Base-by-base conservation (phyloP, 2,797 vertebrate species). In the Sternotherus odoratus region DNA sequence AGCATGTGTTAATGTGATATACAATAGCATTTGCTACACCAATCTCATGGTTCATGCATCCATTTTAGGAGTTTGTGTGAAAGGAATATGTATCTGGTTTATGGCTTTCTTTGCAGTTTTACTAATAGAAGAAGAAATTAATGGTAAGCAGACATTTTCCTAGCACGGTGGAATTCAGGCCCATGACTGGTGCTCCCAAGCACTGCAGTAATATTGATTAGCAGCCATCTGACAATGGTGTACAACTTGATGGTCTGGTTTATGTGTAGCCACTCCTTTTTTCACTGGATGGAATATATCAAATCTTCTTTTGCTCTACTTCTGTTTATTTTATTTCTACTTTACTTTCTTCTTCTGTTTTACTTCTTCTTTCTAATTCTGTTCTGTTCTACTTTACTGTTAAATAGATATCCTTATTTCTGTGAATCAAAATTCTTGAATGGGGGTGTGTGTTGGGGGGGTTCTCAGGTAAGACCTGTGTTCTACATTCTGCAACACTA, bases 361-460 rank as follows among this genome's bases (percentile, higher is more conserved):
- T 49, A 49, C 13, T 49, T 49, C 49, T 49, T 13, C 49, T 49
- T 49, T 49, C 48, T 49, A 49, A 12, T 50, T 50, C 49, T 50
- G 49, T 49, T 49, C 49, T 15, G 15, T 50, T 50, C 49, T 50
- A 50, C 49, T 56, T 17, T 48, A 3, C 26, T 54, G 6, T 54
- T 53, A 53, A 72, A 16, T 8, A 13, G 3, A 77, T 26, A 12
- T 5, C n/a, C 12, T 54, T 12, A 24, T 74, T 57, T 63, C 49
- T 72, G 72, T 51, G 69, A 82, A 51, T 16, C 48, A 74, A 82
- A 66, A 19, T 16, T n/a, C 30, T 63, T 63, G 30, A 63, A 16
- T 63, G 33, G 4, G 2, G 0, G 0, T 69, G 12, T 77, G 36
- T 33, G 0, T 69, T n/a, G n/a, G n/a, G 12, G 66, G 36, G n/a